Percentiles rank a stretch among this genome's conserved stretches.
phyloP scores from a whole-genome alignment of 1,140 invertebrate genomes.

The Rhynchophorus ferrugineus region DNA sequence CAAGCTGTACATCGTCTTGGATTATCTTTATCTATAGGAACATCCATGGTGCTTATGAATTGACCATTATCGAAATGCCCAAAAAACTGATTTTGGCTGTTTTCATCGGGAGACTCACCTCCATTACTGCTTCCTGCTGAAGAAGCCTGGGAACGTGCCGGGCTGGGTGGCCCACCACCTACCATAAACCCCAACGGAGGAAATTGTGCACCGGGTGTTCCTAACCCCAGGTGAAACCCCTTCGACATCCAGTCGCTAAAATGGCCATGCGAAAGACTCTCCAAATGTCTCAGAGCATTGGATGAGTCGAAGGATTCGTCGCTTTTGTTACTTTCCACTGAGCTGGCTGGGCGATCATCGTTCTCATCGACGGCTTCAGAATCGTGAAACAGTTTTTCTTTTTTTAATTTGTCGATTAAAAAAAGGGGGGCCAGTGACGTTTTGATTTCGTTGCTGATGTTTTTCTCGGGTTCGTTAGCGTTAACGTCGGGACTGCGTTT shows the following conservation, averaged over 20 bases:
- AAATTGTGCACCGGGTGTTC: slow-evolving; percentile 34
- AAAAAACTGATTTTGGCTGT: slow-evolving; percentile 51
- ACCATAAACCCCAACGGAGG: slow-evolving; percentile 41
- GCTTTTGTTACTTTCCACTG: slow-evolving; percentile 51
- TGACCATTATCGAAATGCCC: slow-evolving; percentile 66
- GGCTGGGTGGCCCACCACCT: slow-evolving; percentile 43
- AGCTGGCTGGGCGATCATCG: slow-evolving; percentile 44
- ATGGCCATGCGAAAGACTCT: slow-evolving; percentile 71
- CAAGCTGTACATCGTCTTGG: slow-evolving; percentile 83
- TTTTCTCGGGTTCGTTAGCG: slow-evolving; percentile 37
- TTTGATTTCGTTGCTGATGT: slow-evolving; percentile 34
- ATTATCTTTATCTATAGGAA: slow-evolving; percentile 74
- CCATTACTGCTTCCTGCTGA: slow-evolving; percentile 50
- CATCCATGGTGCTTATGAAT: slow-evolving; percentile 65
- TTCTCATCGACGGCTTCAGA: slow-evolving; percentile 39
- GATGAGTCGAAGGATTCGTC: slow-evolving; percentile 55
- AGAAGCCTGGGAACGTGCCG: slow-evolving; percentile 49
- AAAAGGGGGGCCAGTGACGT: slow-evolving; percentile 38
- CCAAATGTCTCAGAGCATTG: slow-evolving; percentile 69
- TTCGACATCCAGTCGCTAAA: slow-evolving; percentile 50
- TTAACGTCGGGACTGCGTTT: slow-evolving; percentile 37
- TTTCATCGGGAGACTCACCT: slow-evolving; percentile 50
- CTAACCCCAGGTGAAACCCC: slow-evolving; percentile 35
- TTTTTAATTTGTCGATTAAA: slow-evolving; percentile 38
- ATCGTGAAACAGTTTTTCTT: slow-evolving; percentile 33